Conservation (phyloP, 2,797 vertebrate species). For the Chrysocyon brachyurus region DNA sequence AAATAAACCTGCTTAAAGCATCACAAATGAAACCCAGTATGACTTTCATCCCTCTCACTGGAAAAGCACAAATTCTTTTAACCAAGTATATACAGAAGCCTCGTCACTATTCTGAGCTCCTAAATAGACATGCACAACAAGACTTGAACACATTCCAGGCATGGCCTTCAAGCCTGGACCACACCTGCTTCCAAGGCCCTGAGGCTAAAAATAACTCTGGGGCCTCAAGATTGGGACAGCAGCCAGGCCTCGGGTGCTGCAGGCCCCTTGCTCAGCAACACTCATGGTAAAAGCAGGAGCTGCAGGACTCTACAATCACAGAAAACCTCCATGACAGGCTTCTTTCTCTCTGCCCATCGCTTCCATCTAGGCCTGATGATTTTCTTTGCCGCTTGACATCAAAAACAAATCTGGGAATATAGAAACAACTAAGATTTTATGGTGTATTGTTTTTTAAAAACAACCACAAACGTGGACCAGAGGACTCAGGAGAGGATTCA, state of each 20-base stretch:
- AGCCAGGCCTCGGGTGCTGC: constrained; percentile 66
- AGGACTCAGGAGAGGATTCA: not conserved
- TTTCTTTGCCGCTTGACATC: constrained; percentile 5
- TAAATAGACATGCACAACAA: constrained; percentile 16
- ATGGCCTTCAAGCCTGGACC: constrained; percentile 72
- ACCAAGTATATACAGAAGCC: not conserved
- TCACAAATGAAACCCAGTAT: not conserved
- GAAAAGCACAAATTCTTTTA: constrained; percentile 39
- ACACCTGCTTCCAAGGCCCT: constrained; percentile 83
- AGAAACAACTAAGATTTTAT: constrained; percentile 43
- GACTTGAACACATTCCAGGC: constrained; percentile 74
- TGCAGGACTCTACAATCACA: not conserved
- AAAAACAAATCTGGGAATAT: constrained; percentile 59
- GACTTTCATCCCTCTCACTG: not conserved
- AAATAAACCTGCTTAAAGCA: constrained; percentile 39
- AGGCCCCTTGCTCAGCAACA: constrained; percentile 65
- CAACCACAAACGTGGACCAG: not conserved
- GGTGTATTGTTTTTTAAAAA: not conserved
- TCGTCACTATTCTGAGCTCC: constrained; percentile 22
- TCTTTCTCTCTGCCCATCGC: not conserved
- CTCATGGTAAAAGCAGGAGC: not conserved
- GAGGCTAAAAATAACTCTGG: constrained; percentile 80
- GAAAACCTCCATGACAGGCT: not conserved
- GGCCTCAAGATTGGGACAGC: constrained; percentile 72
- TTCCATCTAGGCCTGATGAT: not conserved